A percentile compares a stretch with the other conserved stretches of the same genome.
These are phyloP conservation scores for Homarus gammarus DNA, from an alignment of 2,888 invertebrate genomes.

Conservation along the genomic window DNA sequence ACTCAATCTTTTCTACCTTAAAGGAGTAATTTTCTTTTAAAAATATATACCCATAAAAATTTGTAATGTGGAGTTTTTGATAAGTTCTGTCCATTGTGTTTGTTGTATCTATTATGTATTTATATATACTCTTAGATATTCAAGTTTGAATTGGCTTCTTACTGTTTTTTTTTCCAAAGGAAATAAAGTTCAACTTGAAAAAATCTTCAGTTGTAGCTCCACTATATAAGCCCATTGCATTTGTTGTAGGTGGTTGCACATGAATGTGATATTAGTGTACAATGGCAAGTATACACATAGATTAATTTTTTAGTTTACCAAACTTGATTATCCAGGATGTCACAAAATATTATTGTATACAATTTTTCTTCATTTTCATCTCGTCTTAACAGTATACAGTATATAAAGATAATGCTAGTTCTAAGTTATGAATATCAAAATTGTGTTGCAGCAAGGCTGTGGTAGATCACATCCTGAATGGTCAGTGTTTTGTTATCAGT, in stretches of 20 bases:
- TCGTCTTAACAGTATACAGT: background rate
- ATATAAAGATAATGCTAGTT: background rate
- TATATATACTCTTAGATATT: background rate
- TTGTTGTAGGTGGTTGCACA: background rate
- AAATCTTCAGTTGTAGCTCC: background rate
- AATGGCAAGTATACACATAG: background rate
- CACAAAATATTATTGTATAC: background rate
- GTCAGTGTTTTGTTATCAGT: background rate
- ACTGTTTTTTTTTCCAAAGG: background rate
- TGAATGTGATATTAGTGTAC: background rate
- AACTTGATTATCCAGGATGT: background rate
- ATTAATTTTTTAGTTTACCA: background rate
- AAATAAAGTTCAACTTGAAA: background rate
- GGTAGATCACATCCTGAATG: background rate
- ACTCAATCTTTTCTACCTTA: background rate
- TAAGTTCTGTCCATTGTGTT: background rate
- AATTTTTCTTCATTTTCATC: too few relatives aligned
- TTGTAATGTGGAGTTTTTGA: background rate
- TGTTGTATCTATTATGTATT: slow-evolving; percentile 6
- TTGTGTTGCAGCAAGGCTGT: background rate
- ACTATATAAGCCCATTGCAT: background rate
- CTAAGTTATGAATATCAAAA: background rate
- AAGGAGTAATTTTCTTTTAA: background rate
- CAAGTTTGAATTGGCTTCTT: background rate
- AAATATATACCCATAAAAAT: background rate